Evolutionary conservation across 2,113 vertebrate species (phyloP), one percentile per base, ranked within the genome.

Genomic region (Archilochus colubris): DNA sequence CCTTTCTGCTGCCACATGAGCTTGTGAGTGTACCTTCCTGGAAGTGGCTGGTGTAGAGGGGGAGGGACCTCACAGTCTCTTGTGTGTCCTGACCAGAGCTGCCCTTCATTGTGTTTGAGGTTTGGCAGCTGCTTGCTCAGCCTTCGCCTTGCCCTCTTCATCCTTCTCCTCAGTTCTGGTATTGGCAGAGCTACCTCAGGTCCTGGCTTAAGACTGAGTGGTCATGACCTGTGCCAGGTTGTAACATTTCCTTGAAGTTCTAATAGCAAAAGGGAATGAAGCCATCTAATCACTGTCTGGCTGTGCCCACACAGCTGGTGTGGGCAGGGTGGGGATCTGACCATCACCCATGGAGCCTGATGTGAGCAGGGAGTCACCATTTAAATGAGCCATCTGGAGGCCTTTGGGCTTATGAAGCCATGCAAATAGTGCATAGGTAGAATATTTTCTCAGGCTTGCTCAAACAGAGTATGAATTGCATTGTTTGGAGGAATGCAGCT

Each of bases 201-300:
- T 76, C 28, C 55, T 76, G 59, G 14, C 38, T 83, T 27, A 73
- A 53, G 38, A 79, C 28, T 20, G 48, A 33, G 5, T 5, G 6
- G 4, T 10, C 80, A 20, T 70, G 82, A 63, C 46, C 55, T 76
- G 14, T 62, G 30, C 62, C 69, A 79, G 4, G 16, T 51, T 44
- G 11, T 50, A 46, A 38, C 1, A 1, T 63, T 88, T 61, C 38
- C 77, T 38, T 75, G 86, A 79, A 79, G 33, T 30, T 2, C 0
- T 33, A 31, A 43, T 12, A 50, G 54, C 50, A 69, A 8, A 11
- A 54, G 40, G 46, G 22, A 82, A 43, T 0, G 1, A 91, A 82
- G n/a, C 4, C 16, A 13, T 0, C 0, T 12, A 5, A 5, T 30
- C 0, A 1, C 8, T 25, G 9, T 66, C 27, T 43, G 31, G 27